Base-by-base conservation (phyloP, 2,888 invertebrate species). In the Anoncus sp. region DNA sequence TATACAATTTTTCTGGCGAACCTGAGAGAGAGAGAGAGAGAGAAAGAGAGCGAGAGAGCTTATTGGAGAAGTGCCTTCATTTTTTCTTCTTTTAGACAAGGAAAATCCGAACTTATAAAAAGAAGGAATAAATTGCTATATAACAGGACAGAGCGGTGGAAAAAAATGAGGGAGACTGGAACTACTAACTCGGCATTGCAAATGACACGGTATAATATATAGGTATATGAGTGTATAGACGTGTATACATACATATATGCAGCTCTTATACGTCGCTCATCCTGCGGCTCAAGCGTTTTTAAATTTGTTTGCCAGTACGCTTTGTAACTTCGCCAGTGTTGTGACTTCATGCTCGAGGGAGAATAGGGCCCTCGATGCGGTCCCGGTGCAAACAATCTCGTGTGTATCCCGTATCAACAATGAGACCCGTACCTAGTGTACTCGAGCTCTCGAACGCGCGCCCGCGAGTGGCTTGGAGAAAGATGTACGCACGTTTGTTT, bases 291-390 rank as follows among this genome's bases (percentile, higher is more conserved):
- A 71, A 70, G 82, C 83, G 83, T 86, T 86, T 87, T 84, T 83
- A 83, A 84, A 88, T 87, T 85, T 89, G 85, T 88, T 89, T 86
- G 86, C 87, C 84, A 86, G 87, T 83, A 55, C 82, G 85, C 85
- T 87, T 88, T 89, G 88, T 89, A 88, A 87, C 87, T 88, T 87
- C 85, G 87, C 88, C 85, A 87, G 88, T 88, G 87, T 89, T 88
- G 87, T 89, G 87, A 87, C 86, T 88, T 82, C 83, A 76, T 77
- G 75, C 79, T 81, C 77, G 66, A 71, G 73, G 73, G 76, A 65
- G 70, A 75, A 85, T 83, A 83, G 83, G 85, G 85, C 84, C 84
- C 84, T 85, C 84, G 84, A 86, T 87, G 85, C 69, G 67, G 72
- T 71, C 62, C 82, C 84, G 83, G 84, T 84, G 85, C 86, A 88